These are phyloP conservation scores for Brachylomia viminalis DNA, from an alignment of 2,888 invertebrate genomes.

Conservation along the genomic window DNA sequence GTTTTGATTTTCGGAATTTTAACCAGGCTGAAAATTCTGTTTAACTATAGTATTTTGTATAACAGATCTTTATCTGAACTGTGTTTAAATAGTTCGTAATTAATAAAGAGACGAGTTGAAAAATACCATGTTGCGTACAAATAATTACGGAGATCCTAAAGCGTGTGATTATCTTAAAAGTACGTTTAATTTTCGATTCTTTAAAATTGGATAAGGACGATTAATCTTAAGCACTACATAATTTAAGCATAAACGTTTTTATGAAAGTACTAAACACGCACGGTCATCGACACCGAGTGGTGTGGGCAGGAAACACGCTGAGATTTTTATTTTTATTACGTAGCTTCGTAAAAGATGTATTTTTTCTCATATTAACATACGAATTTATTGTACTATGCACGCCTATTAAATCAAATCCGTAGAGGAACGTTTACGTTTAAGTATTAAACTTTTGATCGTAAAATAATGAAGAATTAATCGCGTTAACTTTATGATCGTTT, in stretches of 20 bases:
- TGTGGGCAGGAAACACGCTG: constrained; percentile 65
- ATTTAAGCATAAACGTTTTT: constrained; percentile 64
- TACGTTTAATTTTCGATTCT: constrained; percentile 48
- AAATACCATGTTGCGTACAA: not conserved
- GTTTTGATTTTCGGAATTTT: not conserved
- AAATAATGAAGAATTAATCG: constrained; percentile 34
- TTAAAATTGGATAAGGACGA: constrained; percentile 62
- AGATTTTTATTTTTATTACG: constrained; percentile 70
- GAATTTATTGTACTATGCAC: constrained; percentile 58
- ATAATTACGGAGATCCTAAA: constrained; percentile 31
- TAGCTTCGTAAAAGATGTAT: constrained; percentile 58
- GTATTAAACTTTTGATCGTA: constrained; percentile 38
- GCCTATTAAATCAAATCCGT: constrained; percentile 59
- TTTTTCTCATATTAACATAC: constrained; percentile 68
- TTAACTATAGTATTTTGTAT: not conserved
- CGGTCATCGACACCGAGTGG: constrained; percentile 66
- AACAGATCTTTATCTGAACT: constrained; percentile 7
- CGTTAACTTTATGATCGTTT: constrained; percentile 30
- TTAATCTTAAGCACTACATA: constrained; percentile 67
- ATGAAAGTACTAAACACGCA: constrained; percentile 61
- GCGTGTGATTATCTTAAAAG: constrained; percentile 39
- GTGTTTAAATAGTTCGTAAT: not conserved
- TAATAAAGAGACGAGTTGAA: not conserved
- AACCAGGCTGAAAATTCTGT: not conserved
- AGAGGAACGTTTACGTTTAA: constrained; percentile 26